Conservation (phyloP, 2,888 invertebrate species). For the Cryptosula pallasiana region DNA sequence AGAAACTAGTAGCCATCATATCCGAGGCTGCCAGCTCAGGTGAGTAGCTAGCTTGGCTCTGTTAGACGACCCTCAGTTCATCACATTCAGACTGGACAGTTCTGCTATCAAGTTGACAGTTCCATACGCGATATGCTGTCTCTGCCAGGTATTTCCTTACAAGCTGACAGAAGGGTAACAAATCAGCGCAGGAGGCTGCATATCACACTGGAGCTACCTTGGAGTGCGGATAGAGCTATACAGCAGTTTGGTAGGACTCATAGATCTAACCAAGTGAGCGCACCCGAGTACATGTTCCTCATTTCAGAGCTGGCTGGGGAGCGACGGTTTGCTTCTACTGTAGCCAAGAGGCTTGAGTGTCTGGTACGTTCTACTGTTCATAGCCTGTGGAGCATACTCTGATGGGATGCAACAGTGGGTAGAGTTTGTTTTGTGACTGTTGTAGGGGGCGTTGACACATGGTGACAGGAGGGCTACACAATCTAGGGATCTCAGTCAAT, state of each 20-base stretch:
- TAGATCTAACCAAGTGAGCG: constrained; percentile 94
- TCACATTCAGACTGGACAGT: too few relatives aligned
- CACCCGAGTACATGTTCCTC: constrained; percentile 96
- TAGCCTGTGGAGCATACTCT: too few relatives aligned
- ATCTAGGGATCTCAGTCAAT: constrained; percentile 90
- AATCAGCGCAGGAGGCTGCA: constrained; percentile 94
- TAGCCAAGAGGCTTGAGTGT: constrained; percentile 91
- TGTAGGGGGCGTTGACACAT: constrained; percentile 87
- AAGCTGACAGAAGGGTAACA: constrained; percentile 86
- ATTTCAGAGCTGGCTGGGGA: constrained; percentile 98
- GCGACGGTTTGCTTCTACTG: constrained; percentile 90
- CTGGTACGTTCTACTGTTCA: constrained; percentile 57
- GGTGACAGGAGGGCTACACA: constrained; percentile 97
- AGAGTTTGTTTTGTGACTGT: constrained; percentile 24
- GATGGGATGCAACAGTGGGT: too few relatives aligned
- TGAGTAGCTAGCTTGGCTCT: too few relatives aligned
- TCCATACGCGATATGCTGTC: too few relatives aligned
- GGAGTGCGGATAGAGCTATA: constrained; percentile 98
- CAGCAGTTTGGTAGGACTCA: constrained; percentile 96
- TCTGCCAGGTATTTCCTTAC: constrained; percentile 58
- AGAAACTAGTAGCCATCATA: constrained; percentile 94
- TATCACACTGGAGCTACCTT: constrained; percentile 94
- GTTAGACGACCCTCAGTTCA: too few relatives aligned
- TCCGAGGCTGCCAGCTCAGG: constrained; percentile 98
- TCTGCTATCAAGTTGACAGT: too few relatives aligned